Evolutionary conservation across 2,797 vertebrate species (phyloP).

Genomic region (Simalia tracyae): DNA sequence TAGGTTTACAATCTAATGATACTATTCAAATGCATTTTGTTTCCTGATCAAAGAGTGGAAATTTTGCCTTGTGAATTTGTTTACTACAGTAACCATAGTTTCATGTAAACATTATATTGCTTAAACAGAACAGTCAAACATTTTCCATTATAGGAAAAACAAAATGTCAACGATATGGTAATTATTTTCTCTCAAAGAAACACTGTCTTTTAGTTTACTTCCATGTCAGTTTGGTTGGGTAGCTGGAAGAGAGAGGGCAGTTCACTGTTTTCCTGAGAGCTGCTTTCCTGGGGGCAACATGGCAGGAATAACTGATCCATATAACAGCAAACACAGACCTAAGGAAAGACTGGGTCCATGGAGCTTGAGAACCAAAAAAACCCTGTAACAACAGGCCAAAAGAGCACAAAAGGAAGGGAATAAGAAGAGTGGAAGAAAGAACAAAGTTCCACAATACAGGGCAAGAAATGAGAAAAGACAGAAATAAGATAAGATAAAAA

Average conservation of each 20-base stretch:
- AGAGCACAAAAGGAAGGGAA: not conserved
- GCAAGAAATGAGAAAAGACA: too few species aligned
- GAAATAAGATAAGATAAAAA: too few species aligned
- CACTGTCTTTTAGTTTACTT: constrained; percentile 7
- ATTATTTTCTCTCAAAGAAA: not conserved
- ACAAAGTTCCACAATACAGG: not conserved
- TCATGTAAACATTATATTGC: not conserved
- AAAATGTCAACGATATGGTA: not conserved
- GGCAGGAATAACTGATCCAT: not conserved
- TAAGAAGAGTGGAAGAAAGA: not conserved
- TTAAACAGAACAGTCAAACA: not conserved
- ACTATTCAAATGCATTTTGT: not conserved
- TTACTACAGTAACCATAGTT: constrained; percentile 25
- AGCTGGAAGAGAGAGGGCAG: not conserved
- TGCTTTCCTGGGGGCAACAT: not conserved
- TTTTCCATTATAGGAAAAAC: not conserved
- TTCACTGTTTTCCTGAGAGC: not conserved
- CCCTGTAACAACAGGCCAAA: not conserved
- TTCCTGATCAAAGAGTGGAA: not conserved
- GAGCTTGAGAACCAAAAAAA: not conserved
- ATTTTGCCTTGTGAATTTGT: not conserved
- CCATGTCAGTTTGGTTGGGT: not conserved
- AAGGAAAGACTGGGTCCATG: not conserved
- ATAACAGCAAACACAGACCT: not conserved
- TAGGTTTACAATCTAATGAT: not conserved